Conservation (phyloP, 2,888 invertebrate species). For the Synergus japonicus region DNA sequence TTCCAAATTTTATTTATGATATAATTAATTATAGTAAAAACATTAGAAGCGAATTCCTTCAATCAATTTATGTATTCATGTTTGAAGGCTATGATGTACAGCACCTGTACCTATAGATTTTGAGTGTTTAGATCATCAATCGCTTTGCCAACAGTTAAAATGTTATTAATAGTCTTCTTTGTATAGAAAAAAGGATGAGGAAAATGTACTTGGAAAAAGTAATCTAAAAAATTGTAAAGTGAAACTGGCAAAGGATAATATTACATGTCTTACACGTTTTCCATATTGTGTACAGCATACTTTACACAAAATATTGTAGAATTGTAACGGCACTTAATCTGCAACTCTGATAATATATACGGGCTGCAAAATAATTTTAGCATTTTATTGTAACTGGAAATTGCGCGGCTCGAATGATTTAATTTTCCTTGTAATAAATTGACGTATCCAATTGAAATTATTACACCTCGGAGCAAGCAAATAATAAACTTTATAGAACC, state of each 20-base stretch:
- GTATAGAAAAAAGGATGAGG: background rate
- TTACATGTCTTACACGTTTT: conserved; percentile 4
- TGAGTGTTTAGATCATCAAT: background rate
- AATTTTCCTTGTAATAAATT: background rate
- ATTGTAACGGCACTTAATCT: conserved; percentile 1
- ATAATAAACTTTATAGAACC: no score
- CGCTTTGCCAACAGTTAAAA: conserved; percentile 18
- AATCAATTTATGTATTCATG: background rate
- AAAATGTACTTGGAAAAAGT: background rate
- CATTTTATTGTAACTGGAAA: conserved; percentile 18
- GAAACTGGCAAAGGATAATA: background rate
- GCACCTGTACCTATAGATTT: conserved; percentile 10
- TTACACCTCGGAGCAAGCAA: no score
- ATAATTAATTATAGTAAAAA: background rate
- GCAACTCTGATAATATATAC: conserved; percentile 12
- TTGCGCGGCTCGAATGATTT: background rate
- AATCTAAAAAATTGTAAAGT: conserved; percentile 3
- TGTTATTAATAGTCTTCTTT: conserved; percentile 1
- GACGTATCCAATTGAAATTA: no score
- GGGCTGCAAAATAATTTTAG: conserved; percentile 7
- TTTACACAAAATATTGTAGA: conserved; percentile 1
- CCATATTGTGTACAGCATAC: conserved; percentile 18
- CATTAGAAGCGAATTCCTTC: background rate
- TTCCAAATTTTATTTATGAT: background rate
- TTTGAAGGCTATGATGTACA: conserved; percentile 24